Conservation (phyloP, 2,113 vertebrate genomes). For the Danionella cerebrum region DNA sequence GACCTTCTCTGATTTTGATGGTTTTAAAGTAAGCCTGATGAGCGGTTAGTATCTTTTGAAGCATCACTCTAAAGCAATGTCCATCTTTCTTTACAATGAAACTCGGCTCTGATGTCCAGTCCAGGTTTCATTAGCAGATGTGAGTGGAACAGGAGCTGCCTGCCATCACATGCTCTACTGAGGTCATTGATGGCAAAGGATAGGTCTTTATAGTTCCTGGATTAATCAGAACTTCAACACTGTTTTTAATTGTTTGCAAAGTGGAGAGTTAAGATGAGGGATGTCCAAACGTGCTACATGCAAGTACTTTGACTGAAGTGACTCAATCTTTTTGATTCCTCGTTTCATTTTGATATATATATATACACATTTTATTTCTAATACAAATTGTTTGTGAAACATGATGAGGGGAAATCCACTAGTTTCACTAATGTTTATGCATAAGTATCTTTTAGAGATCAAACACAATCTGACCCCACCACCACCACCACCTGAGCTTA, state of each 20-base stretch:
- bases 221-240: too few species aligned
- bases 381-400: too few species aligned
- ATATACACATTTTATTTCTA: too few species aligned
- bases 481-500: not conserved
- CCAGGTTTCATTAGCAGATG: slow-evolving; percentile 1
- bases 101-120: not conserved
- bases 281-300: too few species aligned
- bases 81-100: not conserved
- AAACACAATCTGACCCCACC: not conserved
- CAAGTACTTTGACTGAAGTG: too few species aligned
- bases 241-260: too few species aligned
- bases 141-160: not conserved
- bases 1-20: slow-evolving; percentile 3
- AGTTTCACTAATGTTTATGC: not conserved
- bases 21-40: slow-evolving; percentile 6
- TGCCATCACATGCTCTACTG: not conserved
- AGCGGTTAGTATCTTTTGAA: slow-evolving; percentile 3
- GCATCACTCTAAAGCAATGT: not conserved
- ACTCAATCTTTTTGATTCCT: too few species aligned
- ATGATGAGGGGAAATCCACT: too few species aligned
- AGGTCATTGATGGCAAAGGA: too few species aligned
- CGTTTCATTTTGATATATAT: too few species aligned
- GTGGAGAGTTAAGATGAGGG: too few species aligned
- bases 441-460: not conserved
- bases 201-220: too few species aligned